phyloP scores from a whole-genome alignment of 2,113 vertebrate species.

The Nycticryphes semicollaris region DNA sequence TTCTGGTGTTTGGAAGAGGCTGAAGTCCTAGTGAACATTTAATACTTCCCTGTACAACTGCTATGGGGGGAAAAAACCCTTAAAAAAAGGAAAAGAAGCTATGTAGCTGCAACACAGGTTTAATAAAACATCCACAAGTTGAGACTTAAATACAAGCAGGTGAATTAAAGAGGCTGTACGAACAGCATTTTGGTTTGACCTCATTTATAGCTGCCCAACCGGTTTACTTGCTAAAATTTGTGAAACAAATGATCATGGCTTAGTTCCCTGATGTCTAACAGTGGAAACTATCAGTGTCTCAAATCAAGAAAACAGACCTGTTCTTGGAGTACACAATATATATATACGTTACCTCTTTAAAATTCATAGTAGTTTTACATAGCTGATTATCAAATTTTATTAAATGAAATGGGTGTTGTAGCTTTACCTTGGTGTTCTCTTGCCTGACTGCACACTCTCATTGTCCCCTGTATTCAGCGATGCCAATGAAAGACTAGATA shows the following conservation, averaged over 20 bases:
- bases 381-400: background rate
- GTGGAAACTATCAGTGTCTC: background rate
- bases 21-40: background rate
- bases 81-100: background rate
- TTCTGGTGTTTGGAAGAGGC: background rate
- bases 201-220: constrained; percentile 19
- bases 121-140: background rate
- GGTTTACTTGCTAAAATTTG: background rate
- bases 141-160: background rate
- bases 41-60: background rate
- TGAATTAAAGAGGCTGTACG: constrained; percentile 4
- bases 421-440: constrained; percentile 89
- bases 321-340: background rate
- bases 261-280: background rate
- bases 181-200: background rate
- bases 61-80: background rate
- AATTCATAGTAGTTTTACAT: constrained; percentile 1
- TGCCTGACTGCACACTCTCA: constrained; percentile 90
- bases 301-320: background rate
- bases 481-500: constrained; percentile 93
- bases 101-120: background rate
- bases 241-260: constrained; percentile 15
- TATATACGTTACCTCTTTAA: background rate
- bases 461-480: constrained; percentile 91
- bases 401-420: background rate